A percentile compares a stretch with the other conserved stretches of the same genome.
phyloP scores from a whole-genome alignment of 2,888 invertebrate species.

The Tinea trinotella region DNA sequence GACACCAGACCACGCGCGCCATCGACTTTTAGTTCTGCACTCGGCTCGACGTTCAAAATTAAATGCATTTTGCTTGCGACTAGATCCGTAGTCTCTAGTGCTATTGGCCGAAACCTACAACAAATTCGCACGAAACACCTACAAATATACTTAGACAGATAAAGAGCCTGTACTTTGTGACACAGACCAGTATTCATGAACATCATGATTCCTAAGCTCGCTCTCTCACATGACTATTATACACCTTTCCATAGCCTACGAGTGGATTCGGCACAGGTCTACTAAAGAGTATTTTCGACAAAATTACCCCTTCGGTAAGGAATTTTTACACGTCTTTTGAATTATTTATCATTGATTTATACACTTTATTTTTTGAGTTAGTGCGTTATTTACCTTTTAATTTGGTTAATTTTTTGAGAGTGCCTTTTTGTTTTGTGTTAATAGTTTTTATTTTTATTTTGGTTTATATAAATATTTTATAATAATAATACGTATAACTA shows the following conservation, averaged over 20 bases:
- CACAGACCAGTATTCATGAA: conserved; percentile 60
- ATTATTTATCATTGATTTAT: conserved; percentile 50
- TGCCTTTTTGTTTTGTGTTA: conserved; percentile 44
- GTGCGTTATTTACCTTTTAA: conserved; percentile 39
- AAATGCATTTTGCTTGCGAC: conserved; percentile 70
- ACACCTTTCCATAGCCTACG: conserved; percentile 72
- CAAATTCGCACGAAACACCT: conserved; percentile 61
- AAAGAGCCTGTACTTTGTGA: conserved; percentile 73
- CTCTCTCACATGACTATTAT: conserved; percentile 70
- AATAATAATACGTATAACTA: conserved; percentile 19
- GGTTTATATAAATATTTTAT: conserved; percentile 17
- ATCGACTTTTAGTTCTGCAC: conserved; percentile 63
- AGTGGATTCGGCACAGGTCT: conserved; percentile 74
- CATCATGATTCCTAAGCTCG: conserved; percentile 61
- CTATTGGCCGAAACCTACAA: conserved; percentile 67
- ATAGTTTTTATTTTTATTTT: conserved; percentile 36
- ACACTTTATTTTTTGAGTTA: conserved; percentile 41
- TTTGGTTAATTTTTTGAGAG: conserved; percentile 48
- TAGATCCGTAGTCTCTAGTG: conserved; percentile 69
- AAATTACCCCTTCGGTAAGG: conserved; percentile 75
- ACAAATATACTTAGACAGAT: conserved; percentile 61
- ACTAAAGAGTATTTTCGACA: conserved; percentile 75
- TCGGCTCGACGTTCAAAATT: conserved; percentile 67
- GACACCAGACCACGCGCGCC: conserved; percentile 58
- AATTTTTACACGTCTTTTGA: conserved; percentile 70